Evolutionary conservation across 2,797 vertebrate species (phyloP), one percentile per base, ranked within the genome.

Genomic region (Phrynocephalus guinanensis): DNA sequence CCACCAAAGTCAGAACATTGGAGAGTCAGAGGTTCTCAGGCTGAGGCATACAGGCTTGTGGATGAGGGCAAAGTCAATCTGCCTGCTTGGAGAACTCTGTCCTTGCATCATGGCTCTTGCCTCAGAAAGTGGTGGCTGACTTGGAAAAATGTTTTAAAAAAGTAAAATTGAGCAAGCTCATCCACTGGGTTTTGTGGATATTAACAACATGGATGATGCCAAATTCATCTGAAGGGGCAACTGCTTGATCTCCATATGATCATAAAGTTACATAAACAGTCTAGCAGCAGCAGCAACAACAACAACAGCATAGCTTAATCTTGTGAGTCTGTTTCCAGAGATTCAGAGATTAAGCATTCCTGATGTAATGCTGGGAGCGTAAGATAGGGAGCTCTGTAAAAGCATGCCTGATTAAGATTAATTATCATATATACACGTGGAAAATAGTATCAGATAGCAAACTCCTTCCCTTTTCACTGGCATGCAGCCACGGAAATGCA

Each of bases 291-390:
- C 71, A 38, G 60, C 18, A 63, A 5, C 60, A 52, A 44, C 38
- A 44, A 44, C 38, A 44, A 44, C 38, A 44, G 38, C 38, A 44
- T 26, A 8, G 22, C 22, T 87, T 87, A 50, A 38, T 79, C 6
- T 60, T 28, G 85, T 70, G 60, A 38, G 15, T 80, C 24, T 16
- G 71, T 82, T 87, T 76, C 7, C 79, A 87, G 86, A 67, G 44
- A 87, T 67, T 68, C 26, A 50, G 56, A 52, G 38, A 82, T 66
- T 86, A 75, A 75, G 82, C 33, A 52, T 1, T 44, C n/a, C 70
- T 82, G 79, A 82, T 76, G 56, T 82, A 87, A 87, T 87, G 71
- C 16, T 67, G 60, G 56, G 60, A 33, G 48, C 71, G 52, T 71
- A 78, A 15, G 13, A 86, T 30, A 28, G 13, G 26, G 67, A 79